Percentiles rank a stretch among this genome's conserved stretches.
Conservation (phyloP, 2,797 vertebrate species). For the Sphenodon punctatus region DNA sequence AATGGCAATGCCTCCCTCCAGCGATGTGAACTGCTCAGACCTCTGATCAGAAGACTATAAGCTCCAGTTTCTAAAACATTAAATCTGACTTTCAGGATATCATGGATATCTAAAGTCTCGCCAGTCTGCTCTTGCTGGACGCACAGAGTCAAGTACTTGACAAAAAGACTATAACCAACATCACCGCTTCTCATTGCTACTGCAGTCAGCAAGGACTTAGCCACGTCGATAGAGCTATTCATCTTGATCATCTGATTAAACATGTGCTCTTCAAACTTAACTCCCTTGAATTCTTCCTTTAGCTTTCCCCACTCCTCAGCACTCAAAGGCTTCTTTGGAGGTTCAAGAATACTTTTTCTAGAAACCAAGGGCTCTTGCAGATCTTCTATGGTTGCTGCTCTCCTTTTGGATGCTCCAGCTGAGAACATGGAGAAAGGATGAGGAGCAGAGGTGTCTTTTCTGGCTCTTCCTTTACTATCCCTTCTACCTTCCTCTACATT, state of each 20-base stretch:
- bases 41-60: slow-evolving; percentile 85
- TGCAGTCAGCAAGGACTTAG: slow-evolving; percentile 89
- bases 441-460: not conserved
- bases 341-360: slow-evolving; percentile 50
- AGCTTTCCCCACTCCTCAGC: slow-evolving; percentile 83
- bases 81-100: slow-evolving; percentile 87
- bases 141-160: slow-evolving; percentile 88
- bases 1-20: slow-evolving; percentile 85
- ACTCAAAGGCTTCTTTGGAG: slow-evolving; percentile 78
- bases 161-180: slow-evolving; percentile 81
- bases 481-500: slow-evolving; percentile 5
- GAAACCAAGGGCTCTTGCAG: not conserved
- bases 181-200: slow-evolving; percentile 82
- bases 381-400: slow-evolving; percentile 30
- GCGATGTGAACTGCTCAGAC: slow-evolving; percentile 80
- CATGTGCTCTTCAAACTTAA: slow-evolving; percentile 80
- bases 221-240: slow-evolving; percentile 78
- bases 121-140: slow-evolving; percentile 76
- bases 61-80: slow-evolving; percentile 83
- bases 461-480: not conserved
- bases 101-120: slow-evolving; percentile 86
- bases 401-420: slow-evolving; percentile 82
- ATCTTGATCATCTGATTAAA: slow-evolving; percentile 70
- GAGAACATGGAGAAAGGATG: slow-evolving; percentile 75
- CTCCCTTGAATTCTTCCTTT: slow-evolving; percentile 62